Evolutionary conservation across 1,140 invertebrate genomes (phyloP), one percentile per base, ranked within the genome.

Genomic region (Habropoda laboriosa): DNA sequence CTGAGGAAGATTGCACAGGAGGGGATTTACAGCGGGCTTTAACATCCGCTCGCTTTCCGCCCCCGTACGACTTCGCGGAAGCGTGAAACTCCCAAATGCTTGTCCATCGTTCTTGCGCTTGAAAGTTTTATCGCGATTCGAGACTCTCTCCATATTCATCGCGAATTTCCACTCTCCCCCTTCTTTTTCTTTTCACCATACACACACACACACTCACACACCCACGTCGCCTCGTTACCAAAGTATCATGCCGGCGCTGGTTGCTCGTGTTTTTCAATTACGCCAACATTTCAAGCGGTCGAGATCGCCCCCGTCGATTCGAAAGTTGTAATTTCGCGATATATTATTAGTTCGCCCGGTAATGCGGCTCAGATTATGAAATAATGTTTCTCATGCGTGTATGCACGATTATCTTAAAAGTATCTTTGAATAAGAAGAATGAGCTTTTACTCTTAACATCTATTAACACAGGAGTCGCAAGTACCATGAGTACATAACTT

Each of bases 371-470:
- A 75, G 74, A 83, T 80, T 76, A 49, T 51, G 82, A 82, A 80
- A 80, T 80, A 85, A 85, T 84, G 57, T 68, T 73, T 30, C 58
- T 53, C 55, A 40, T 80, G 67, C 53, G 82, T 79, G 72, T 71
- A 42, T 51, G 51, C 66, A 49, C 51, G 79, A 85, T 85, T 85
- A 85, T 85, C 83, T 74, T 40, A 58, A 78, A 84, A 81, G 67
- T 75, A 81, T 81, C 83, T 85, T 64, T 82, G 84, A 86, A 67
- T 82, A 86, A 85, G 85, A 86, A 86, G 76, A 86, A 86, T 86
- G 83, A 86, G 83, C 79, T 79, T 86, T 85, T 86, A 81, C 49
- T 85, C 79, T 85, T 82, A 85, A 85, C 83, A 71, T 75, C 71
- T 77, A 85, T 86, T 85, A 85, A 86, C 84, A 82, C 63, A 79